Evolutionary conservation across 2,797 vertebrate species (phyloP).

Genomic region (Lateolabrax maculatus): DNA sequence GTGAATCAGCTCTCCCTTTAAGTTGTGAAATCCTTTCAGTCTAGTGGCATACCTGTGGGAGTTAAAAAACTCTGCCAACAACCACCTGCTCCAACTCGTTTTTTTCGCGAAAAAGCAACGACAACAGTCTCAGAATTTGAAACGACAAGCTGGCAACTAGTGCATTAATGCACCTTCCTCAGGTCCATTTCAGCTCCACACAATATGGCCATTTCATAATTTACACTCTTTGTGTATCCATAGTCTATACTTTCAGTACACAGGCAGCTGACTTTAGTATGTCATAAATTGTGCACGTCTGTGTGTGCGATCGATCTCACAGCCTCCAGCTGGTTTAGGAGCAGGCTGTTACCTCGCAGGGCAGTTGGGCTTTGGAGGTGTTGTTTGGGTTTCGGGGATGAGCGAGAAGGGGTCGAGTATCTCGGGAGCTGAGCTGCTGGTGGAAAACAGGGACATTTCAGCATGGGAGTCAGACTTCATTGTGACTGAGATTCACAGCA

Average conservation of each 20-base stretch:
- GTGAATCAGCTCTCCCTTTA: neutral
- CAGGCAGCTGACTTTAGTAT: constrained; percentile 10
- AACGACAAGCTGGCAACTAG: neutral
- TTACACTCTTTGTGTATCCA: neutral
- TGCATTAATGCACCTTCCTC: constrained; percentile 14
- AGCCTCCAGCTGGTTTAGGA: constrained; percentile 49
- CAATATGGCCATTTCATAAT: neutral
- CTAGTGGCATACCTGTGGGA: neutral
- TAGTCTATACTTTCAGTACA: neutral
- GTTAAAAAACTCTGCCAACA: constrained; percentile 5
- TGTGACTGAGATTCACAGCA: constrained; percentile 39
- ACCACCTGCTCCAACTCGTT: neutral
- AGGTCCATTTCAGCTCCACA: constrained; percentile 22
- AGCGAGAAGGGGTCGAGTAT: constrained; percentile 92
- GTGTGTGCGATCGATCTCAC: constrained; percentile 27
- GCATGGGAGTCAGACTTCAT: constrained; percentile 56
- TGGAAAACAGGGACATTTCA: constrained; percentile 88
- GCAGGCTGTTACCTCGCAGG: constrained; percentile 93
- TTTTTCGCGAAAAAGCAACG: neutral
- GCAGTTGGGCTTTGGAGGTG: constrained; percentile 93
- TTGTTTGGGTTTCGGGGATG: constrained; percentile 98
- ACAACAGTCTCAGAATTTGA: constrained; percentile 2
- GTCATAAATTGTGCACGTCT: constrained; percentile 10
- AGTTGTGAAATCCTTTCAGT: neutral
- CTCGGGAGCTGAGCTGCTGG: constrained; percentile 80